Percentiles rank a stretch among this genome's conserved stretches.
Conservation (phyloP, 1,140 invertebrate genomes). For the Tetragonula clypearis region DNA sequence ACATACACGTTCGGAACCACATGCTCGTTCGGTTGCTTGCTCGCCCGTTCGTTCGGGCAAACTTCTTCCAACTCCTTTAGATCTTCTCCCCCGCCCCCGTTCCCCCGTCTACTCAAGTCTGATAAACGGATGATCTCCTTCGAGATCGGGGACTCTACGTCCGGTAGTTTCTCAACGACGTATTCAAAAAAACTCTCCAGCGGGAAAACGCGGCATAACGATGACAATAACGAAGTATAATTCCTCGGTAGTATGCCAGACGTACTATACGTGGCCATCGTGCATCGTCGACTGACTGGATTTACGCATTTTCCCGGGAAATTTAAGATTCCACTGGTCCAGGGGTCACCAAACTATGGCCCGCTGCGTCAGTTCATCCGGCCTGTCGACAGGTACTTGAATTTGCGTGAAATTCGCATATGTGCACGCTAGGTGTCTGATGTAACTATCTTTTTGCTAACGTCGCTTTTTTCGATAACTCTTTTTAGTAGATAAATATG, state of each 20-base stretch:
- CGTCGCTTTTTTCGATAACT: too few species aligned
- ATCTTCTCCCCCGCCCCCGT: background rate
- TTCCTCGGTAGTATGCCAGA: slow-evolving; percentile 10
- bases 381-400: too few species aligned
- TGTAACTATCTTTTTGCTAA: too few species aligned
- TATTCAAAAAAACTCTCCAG: slow-evolving; percentile 27
- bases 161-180: slow-evolving; percentile 34
- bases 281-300: too few species aligned
- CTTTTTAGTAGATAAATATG: too few species aligned
- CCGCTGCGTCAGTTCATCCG: too few species aligned
- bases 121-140: slow-evolving; percentile 12
- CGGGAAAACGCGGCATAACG: slow-evolving; percentile 47
- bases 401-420: too few species aligned
- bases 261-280: background rate
- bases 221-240: slow-evolving; percentile 54
- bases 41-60: background rate
- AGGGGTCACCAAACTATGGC: too few species aligned
- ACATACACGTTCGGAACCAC: background rate
- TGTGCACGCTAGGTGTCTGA: too few species aligned
- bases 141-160: slow-evolving; percentile 8
- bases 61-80: slow-evolving; percentile 33
- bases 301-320: too few species aligned
- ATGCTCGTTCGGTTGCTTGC: background rate
- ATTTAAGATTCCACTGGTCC: too few species aligned
- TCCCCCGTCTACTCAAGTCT: too few species aligned